Evolutionary conservation across 2,797 vertebrate genomes (phyloP).

Genomic region (Sebastes hubbsi): DNA sequence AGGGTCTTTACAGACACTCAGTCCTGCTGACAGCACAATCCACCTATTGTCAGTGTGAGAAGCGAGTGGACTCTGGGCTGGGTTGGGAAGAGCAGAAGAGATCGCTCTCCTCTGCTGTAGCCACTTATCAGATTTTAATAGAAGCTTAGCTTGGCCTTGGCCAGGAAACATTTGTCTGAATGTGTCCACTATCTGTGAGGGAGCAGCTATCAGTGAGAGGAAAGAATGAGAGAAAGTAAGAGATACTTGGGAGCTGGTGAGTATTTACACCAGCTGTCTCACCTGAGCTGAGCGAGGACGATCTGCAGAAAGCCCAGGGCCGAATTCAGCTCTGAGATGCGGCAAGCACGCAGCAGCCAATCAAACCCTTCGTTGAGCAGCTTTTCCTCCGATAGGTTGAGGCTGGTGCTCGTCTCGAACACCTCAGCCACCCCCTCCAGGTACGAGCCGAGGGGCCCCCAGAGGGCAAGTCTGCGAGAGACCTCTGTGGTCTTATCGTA

Average conservation of each 20-base stretch:
- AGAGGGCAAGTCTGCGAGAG: conserved; percentile 87
- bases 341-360: conserved; percentile 93
- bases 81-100: conserved; percentile 22
- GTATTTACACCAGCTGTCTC: conserved; percentile 58
- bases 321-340: conserved; percentile 87
- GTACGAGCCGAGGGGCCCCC: conserved; percentile 92
- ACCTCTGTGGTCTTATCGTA: conserved; percentile 89
- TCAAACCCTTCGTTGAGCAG: conserved; percentile 93
- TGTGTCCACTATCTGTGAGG: conserved; percentile 15
- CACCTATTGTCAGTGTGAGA: conserved; percentile 64
- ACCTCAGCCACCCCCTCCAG: conserved; percentile 94
- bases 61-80: conserved; percentile 37
- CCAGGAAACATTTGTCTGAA: conserved; percentile 42
- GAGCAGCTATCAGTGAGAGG: conserved; percentile 6
- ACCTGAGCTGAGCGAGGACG: conserved; percentile 91
- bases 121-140: conserved; percentile 53
- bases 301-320: conserved; percentile 90
- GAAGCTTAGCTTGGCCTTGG: conserved; percentile 31
- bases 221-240: conserved; percentile 2
- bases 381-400: conserved; percentile 92
- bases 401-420: conserved; percentile 88
- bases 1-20: conserved; percentile 55
- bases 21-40: conserved; percentile 63
- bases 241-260: neutral
- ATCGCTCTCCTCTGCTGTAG: conserved; percentile 28